Conservation (phyloP, 2,797 vertebrate species). For the Odontamblyopus rebecca region DNA sequence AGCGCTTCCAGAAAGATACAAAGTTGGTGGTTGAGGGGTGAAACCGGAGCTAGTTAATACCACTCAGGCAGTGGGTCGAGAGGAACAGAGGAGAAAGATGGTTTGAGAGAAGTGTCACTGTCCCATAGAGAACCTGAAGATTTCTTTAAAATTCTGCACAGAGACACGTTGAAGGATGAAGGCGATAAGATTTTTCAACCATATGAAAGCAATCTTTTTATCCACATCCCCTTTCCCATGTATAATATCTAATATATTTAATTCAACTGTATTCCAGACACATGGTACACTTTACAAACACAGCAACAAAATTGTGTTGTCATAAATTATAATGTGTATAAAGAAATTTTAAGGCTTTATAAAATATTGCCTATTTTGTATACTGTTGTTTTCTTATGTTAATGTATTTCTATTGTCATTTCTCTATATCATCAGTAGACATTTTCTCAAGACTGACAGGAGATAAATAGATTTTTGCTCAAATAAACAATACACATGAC, state of each 20-base stretch:
- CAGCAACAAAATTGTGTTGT: not conserved
- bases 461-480: not conserved
- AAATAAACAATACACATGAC: not conserved
- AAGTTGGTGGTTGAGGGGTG: constrained; percentile 26
- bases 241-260: too few relatives aligned
- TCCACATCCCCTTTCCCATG: too few relatives aligned
- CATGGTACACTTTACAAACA: too few relatives aligned
- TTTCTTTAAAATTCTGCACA: not conserved
- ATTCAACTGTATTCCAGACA: not conserved
- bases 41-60: constrained; percentile 28
- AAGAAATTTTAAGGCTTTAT: not conserved
- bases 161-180: not conserved
- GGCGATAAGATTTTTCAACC: not conserved
- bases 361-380: not conserved
- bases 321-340: not conserved
- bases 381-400: too few relatives aligned
- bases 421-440: too few relatives aligned
- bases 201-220: not conserved
- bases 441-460: not conserved
- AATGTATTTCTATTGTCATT: too few relatives aligned
- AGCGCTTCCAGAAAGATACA: constrained; percentile 20
- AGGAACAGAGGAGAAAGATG: constrained; percentile 1
- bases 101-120: not conserved
- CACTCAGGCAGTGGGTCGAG: constrained; percentile 1
- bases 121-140: not conserved